Base-by-base conservation (phyloP, 2,797 vertebrate genomes). In the Oceanodroma leucorhoa region DNA sequence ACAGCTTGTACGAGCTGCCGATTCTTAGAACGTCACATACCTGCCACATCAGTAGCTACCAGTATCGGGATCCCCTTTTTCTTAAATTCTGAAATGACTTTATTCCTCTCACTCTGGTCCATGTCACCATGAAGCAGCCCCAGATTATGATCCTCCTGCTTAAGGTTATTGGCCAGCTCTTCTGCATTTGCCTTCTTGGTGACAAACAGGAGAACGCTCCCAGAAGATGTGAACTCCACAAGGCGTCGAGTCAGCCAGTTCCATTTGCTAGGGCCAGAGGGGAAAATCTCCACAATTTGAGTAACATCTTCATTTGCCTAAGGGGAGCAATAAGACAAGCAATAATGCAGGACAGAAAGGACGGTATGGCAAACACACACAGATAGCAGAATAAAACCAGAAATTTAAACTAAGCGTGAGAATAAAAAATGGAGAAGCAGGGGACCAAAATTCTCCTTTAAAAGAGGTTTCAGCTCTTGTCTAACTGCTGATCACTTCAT, bases 91-190 rank as follows among this genome's bases (percentile, higher is more conserved):
- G 98, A 99, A 95, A 99, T 99, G 92, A 99, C 99, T 97, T 99
- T 99, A 97, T 99, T 99, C 97, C 99, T 99, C 97, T 99, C 99
- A 17, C 99, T 99, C 98, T 99, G 99, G 97, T 99, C 99, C 99
- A 99, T 99, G 97, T 99, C 99, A 66, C 99, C 99, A 1, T 99
- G 99, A 36, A 99, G 98, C 72, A 99, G 98, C n/a, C 99, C 99
- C 79, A 99, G 97, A 83, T 97, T 98, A 88, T 99, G 99, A 93
- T 99, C 99, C 92, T 99, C 99, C 96, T 99, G 98, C 22, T 96
- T 99, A 70, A 99, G 98, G 97, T 99, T 99, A 64, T 97, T 98
- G 54, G 99, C 99, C 97, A 99, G 97, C 38, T 99, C 99, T 65
- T 99, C 99, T 23, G 98, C 98, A 79, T 99, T 99, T 41, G 99